Conservation (phyloP, 2,113 vertebrate species). For the Trochalopteron elliotii region DNA sequence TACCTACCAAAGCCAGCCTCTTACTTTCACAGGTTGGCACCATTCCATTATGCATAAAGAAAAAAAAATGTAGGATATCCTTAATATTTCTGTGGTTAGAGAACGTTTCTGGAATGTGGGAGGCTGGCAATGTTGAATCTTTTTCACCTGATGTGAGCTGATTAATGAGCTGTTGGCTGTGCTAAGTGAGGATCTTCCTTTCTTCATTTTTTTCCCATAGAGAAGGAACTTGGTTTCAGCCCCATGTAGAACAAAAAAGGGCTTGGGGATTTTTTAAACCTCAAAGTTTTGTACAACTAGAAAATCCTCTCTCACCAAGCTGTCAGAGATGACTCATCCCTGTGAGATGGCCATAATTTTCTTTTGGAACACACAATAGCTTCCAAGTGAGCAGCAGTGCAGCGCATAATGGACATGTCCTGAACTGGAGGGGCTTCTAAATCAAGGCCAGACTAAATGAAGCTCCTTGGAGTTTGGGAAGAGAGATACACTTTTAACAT, state of each 20-base stretch:
- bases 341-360: not conserved
- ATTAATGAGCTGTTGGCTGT: constrained; percentile 2
- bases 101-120: not conserved
- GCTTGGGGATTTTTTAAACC: not conserved
- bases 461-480: not conserved
- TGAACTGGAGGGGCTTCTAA: not conserved
- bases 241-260: not conserved
- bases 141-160: constrained; percentile 2
- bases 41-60: not conserved
- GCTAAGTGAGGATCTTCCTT: not conserved
- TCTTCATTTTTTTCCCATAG: not conserved
- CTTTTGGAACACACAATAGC: not conserved
- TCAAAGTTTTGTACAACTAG: not conserved
- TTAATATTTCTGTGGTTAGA: not conserved
- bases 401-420: not conserved
- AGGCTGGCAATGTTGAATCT: not conserved
- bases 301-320: not conserved
- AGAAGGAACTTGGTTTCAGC: not conserved
- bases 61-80: not conserved
- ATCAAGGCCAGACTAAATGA: not conserved
- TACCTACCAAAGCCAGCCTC: not conserved
- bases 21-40: not conserved
- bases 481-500: not conserved
- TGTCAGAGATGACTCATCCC: not conserved
- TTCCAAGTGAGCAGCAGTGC: not conserved